A percentile compares a stretch with the other conserved stretches of the same genome.
Conservation (phyloP, 2,888 invertebrate genomes). For the Agrochola circellaris region DNA sequence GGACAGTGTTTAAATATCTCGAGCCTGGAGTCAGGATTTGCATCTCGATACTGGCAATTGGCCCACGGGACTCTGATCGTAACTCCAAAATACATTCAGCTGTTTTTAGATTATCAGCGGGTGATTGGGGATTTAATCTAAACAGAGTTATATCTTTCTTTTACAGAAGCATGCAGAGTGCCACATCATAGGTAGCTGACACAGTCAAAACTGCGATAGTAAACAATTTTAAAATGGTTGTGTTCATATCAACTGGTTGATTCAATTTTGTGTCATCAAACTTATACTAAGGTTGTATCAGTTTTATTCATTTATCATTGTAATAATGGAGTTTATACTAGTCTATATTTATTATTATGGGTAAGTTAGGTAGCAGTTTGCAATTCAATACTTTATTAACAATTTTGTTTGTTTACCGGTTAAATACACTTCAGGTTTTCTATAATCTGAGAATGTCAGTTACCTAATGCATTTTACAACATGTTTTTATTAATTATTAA, state of each 20-base stretch:
- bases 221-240: conserved; percentile 75
- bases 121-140: not conserved
- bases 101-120: not conserved
- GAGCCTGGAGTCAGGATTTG: not conserved
- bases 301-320: conserved; percentile 41
- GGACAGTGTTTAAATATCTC: not conserved
- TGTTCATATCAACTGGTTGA: conserved; percentile 73
- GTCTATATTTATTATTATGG: conserved; percentile 1
- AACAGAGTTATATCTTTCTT: not conserved
- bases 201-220: conserved; percentile 40
- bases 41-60: not conserved
- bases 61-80: not conserved
- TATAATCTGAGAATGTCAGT: not conserved
- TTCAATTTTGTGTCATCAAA: conserved; percentile 37
- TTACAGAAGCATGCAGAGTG: conserved; percentile 85
- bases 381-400: not conserved
- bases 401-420: not conserved
- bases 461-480: not conserved
- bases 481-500: not conserved
- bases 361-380: conserved; percentile 15
- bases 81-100: not conserved
- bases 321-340: conserved; percentile 23
- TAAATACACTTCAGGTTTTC: not conserved
- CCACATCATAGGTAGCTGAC: conserved; percentile 87
- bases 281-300: conserved; percentile 31